Conservation (phyloP, 2,113 vertebrate species). For the Heteronetta atricapilla region DNA sequence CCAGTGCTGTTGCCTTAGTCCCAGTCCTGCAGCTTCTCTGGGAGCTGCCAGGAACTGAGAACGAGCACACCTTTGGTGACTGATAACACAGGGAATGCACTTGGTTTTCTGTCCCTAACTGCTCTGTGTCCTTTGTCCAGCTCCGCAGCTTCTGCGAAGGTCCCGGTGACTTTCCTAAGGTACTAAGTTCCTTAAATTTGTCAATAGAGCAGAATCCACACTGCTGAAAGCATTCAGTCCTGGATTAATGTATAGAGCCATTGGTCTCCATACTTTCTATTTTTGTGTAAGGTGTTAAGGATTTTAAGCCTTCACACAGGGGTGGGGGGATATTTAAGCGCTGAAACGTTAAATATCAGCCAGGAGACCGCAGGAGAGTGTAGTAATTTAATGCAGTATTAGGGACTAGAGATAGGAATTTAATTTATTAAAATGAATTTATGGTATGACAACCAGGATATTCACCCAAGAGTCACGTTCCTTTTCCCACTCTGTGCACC, state of each 20-base stretch:
- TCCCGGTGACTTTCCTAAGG: background rate
- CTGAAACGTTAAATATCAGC: background rate
- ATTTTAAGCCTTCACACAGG: background rate
- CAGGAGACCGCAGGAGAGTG: background rate
- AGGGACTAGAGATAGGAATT: background rate
- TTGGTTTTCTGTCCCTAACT: background rate
- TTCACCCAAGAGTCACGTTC: conserved; percentile 33
- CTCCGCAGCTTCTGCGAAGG: background rate
- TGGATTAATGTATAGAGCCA: background rate
- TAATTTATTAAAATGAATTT: background rate
- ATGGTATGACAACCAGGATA: background rate
- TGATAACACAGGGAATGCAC: background rate
- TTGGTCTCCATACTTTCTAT: background rate
- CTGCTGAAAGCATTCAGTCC: background rate
- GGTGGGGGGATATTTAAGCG: background rate
- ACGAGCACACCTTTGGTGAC: rapidly evolving
- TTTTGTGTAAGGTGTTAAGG: conserved; percentile 9
- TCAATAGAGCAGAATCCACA: background rate
- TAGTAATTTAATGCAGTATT: background rate
- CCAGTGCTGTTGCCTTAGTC: background rate
- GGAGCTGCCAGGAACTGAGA: background rate
- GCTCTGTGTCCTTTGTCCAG: background rate
- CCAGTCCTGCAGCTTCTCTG: background rate
- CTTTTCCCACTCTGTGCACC: background rate
- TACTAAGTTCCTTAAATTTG: background rate